Evolutionary conservation across 2,113 vertebrate genomes (phyloP), one percentile per base, ranked within the genome.

Genomic region (Piaya cayana): DNA sequence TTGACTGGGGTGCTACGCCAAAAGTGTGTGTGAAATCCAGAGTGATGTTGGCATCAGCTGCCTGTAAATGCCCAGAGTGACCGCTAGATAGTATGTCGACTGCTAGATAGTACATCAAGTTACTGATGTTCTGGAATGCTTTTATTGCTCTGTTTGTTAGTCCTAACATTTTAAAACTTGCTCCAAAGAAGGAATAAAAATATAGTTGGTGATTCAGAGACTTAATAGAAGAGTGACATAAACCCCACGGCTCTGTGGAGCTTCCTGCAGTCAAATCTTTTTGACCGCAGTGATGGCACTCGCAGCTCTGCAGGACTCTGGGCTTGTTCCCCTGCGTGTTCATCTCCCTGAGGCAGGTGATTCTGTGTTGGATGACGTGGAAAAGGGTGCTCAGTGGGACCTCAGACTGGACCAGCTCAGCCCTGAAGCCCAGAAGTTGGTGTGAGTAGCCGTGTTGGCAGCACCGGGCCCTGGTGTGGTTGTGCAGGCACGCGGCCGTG

Each of bases 381-480:
- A 63, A n/a, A 43, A 72, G 64, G 34, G n/a, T 13, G 7, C 30
- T 37, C 4, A 0, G 19, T 63, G 56, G 42, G 49, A 62, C n/a
- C 74, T 82, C 39, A n/a, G 62, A 12, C 74, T 52, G 77, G 49
- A 23, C 47, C 10, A 18, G 63, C 59, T 83, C 25, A 49, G 84
- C 55, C 42, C 60, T 37, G 69, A 21, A 15, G 16, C 50, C 59
- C 0, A 27, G 76, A 45, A 4, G 3, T 13, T 0, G 0, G 15
- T 15, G 52, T 6, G 34, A 62, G 49, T 62, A 21, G 63, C 5
- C 1, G 1, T 2, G 2, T 71, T 53, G 6, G 30, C 67, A 60
- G 53, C 3, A 0, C 8, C 1, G 0, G 32, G 65, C 36, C 88
- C 16, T 0, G 1, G 25, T 0, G 19, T 3, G 43, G 8, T 75